Evolutionary conservation across 2,113 vertebrate species (phyloP), one percentile per base, ranked within the genome.

Genomic region (Vimba vimba): DNA sequence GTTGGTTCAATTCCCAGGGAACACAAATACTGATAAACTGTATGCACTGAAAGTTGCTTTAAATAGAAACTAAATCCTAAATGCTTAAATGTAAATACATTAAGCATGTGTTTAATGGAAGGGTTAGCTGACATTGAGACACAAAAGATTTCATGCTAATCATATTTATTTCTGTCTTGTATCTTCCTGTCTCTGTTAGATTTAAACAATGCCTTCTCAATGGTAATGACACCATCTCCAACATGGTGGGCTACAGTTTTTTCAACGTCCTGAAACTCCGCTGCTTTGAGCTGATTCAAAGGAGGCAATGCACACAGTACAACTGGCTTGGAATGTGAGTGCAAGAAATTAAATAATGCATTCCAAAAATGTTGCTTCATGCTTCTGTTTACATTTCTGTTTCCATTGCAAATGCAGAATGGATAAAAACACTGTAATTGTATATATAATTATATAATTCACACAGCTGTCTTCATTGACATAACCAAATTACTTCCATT

Each of bases 231-330:
- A 94, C 95, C 62, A 84, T 97, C 86, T 95, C 97, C 1, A 94
- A 93, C 79, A 89, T 98, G 83, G 94, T 98, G 79, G 97, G 96
- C 1, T 86, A 94, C 91, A 95, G 95, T 64, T 98, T 96, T 91
- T 98, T 98, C 93, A 95, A 94, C 39, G 77, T 97, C 82, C 89
- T 98, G 85, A 93, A 92, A 84, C 73, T 94, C 23, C 96, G 96
- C 0, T 98, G 97, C 91, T 98, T 98, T 23, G 90, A 95, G 88
- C 90, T 98, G 88, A 91, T 93, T 76, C 90, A 93, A 43, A 91
- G 88, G 55, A 93, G 90, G 84, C 92, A 89, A 15, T 98, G 98
- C 8, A 88, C 95, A 10, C 64, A 93, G 83, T 87, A 89, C 86
- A 90, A 92, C 91, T 94, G 93, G 94, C 94, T 92, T 91, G 94